phyloP scores from a whole-genome alignment of 2,888 invertebrate genomes.

The Acronicta aceris region DNA sequence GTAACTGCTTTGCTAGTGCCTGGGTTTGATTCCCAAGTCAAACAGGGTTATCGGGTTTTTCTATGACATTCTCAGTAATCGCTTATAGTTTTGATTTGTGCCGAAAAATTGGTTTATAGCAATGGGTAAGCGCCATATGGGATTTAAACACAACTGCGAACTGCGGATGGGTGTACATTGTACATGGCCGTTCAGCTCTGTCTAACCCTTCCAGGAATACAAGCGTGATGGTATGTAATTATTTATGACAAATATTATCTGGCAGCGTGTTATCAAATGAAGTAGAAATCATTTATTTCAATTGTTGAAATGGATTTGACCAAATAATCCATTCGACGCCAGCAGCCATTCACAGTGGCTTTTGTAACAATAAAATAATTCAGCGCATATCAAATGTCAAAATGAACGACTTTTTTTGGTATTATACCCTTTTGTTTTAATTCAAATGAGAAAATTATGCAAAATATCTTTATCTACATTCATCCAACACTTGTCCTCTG shows the following conservation, averaged over 20 bases:
- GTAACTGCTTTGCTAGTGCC: too few species aligned
- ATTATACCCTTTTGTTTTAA: conserved; percentile 52
- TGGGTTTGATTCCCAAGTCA: too few species aligned
- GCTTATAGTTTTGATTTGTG: too few species aligned
- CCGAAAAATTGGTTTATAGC: too few species aligned
- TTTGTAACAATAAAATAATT: conserved; percentile 40
- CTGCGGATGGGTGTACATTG: too few species aligned
- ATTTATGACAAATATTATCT: neutral
- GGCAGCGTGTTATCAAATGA: neutral
- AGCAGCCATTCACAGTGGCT: conserved; percentile 30
- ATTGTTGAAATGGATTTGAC: conserved; percentile 11
- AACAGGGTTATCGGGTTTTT: too few species aligned
- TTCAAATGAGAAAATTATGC: conserved; percentile 54
- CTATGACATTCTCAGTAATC: too few species aligned
- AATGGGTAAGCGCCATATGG: too few species aligned
- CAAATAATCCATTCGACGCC: conserved; percentile 24
- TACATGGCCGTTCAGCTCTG: too few species aligned
- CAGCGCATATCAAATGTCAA: conserved; percentile 40
- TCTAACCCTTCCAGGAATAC: too few species aligned
- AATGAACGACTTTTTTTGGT: conserved; percentile 42
- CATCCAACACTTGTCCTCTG: conserved; percentile 12
- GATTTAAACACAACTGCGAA: too few species aligned
- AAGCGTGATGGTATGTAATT: too few species aligned
- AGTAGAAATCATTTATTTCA: neutral
- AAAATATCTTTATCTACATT: conserved; percentile 50